Percentiles rank a stretch among this genome's conserved stretches.
phyloP scores from a whole-genome alignment of 2,113 vertebrate genomes.

The Paradisaea rubra region DNA sequence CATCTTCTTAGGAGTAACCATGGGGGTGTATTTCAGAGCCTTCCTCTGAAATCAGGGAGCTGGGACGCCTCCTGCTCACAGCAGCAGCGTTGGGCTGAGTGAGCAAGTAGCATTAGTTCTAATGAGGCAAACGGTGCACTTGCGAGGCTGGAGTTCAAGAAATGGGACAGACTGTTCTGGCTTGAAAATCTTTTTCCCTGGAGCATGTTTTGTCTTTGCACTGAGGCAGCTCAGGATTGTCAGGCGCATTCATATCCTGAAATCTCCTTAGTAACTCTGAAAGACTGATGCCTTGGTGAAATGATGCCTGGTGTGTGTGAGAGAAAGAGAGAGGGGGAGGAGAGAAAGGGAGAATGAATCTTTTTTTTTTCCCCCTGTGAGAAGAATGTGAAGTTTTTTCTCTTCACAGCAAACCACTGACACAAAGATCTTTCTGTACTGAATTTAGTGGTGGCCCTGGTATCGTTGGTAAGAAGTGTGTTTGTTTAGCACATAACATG shows the following conservation, averaged over 20 bases:
- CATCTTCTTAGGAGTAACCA: slow-evolving; percentile 79
- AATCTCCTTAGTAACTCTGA: slow-evolving; percentile 58
- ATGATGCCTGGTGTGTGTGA: slow-evolving; percentile 36
- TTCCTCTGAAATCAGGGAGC: not conserved
- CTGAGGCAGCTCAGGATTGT: slow-evolving; percentile 72
- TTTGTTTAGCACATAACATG: slow-evolving; percentile 14
- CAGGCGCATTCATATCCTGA: slow-evolving; percentile 50
- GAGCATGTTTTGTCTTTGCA: slow-evolving; percentile 72
- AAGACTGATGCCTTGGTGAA: slow-evolving; percentile 60
- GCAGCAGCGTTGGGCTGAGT: not conserved
- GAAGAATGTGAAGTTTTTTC: slow-evolving; percentile 63
- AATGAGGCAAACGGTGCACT: slow-evolving; percentile 57
- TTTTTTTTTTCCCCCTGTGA: not conserved
- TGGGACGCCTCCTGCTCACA: slow-evolving; percentile 4
- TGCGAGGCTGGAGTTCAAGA: slow-evolving; percentile 63
- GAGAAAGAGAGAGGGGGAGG: slow-evolving; percentile 34
- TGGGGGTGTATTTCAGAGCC: slow-evolving; percentile 2
- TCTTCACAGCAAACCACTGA: slow-evolving; percentile 45
- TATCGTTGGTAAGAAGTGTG: not conserved
- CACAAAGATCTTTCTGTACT: slow-evolving; percentile 49
- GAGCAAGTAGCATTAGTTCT: slow-evolving; percentile 58
- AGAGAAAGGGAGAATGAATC: not conserved
- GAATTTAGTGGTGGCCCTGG: slow-evolving; percentile 7
- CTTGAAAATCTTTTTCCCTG: slow-evolving; percentile 50
- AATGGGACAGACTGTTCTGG: slow-evolving; percentile 49